These are phyloP conservation scores for Plodia interpunctella DNA, from an alignment of 1,140 invertebrate species.

Conservation along the genomic window DNA sequence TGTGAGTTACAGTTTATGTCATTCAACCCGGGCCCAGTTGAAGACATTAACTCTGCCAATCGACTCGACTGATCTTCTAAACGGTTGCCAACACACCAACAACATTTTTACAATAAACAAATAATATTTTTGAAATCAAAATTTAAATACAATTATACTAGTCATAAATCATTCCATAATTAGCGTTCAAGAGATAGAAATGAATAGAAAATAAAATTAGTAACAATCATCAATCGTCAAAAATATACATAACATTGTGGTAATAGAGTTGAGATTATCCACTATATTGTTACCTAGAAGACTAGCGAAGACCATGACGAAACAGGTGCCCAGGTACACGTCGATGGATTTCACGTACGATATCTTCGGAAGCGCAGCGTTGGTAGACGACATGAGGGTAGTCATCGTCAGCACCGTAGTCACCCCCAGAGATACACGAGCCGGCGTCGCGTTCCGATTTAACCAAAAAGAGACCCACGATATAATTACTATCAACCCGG, in stretches of 20 bases:
- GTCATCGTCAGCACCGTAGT: slow-evolving; percentile 99
- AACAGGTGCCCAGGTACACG: slow-evolving; percentile 97
- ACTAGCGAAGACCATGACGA: slow-evolving; percentile 97
- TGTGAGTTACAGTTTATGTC: not conserved
- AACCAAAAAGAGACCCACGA: slow-evolving; percentile 98
- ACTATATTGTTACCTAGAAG: slow-evolving; percentile 84
- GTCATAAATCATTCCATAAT: no score
- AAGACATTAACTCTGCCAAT: not conserved
- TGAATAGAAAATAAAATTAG: no score
- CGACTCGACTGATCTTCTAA: no score
- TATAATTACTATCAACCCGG: slow-evolving; percentile 98
- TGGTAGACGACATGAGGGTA: slow-evolving; percentile 98
- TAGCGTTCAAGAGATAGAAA: no score
- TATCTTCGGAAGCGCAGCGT: slow-evolving; percentile 98
- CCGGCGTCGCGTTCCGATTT: slow-evolving; percentile 96
- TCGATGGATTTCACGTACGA: slow-evolving; percentile 99
- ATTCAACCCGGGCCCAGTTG: not conserved
- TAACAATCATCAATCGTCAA: no score
- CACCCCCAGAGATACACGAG: slow-evolving; percentile 96
- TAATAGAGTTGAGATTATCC: not conserved
- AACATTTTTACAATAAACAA: no score
- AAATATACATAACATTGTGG: not conserved
- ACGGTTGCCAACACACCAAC: no score
- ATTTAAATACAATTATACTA: no score
- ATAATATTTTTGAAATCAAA: no score